Evolutionary conservation across 2,113 vertebrate genomes (phyloP).

Genomic region (Miniopterus natalensis): DNA sequence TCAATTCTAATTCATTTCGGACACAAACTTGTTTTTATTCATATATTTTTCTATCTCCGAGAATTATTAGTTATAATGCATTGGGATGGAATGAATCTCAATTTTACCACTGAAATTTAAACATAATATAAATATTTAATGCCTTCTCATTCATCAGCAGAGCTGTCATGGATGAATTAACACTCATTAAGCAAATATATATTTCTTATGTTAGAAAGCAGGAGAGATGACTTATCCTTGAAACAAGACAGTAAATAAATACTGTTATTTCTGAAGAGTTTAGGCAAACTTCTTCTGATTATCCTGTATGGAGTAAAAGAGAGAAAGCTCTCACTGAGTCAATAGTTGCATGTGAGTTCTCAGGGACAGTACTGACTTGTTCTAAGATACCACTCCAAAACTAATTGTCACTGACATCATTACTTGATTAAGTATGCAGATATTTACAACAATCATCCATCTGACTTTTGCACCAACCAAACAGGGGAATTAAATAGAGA

Average conservation of each 20-base stretch:
- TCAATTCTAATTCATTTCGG: not conserved
- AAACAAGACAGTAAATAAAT: conserved; percentile 21
- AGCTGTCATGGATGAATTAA: not conserved
- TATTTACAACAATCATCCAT: not conserved
- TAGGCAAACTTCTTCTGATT: not conserved
- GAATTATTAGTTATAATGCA: not conserved
- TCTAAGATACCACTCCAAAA: not conserved
- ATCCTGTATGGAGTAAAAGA: not conserved
- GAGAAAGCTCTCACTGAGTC: not conserved
- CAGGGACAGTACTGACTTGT: not conserved
- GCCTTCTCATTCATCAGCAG: not conserved
- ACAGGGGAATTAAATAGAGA: not conserved
- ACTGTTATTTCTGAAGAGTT: not conserved
- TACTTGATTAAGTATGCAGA: not conserved
- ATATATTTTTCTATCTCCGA: not conserved
- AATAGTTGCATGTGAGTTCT: not conserved
- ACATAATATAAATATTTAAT: not conserved
- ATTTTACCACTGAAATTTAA: not conserved
- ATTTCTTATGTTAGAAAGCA: not conserved
- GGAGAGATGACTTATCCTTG: not conserved
- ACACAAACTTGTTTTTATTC: not conserved
- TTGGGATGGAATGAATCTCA: not conserved
- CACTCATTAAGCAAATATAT: not conserved
- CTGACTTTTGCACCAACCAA: not conserved
- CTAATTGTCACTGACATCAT: not conserved